These are phyloP conservation scores for Trichogramma dendrolimi DNA, from an alignment of 2,888 invertebrate genomes.

Conservation along the genomic window DNA sequence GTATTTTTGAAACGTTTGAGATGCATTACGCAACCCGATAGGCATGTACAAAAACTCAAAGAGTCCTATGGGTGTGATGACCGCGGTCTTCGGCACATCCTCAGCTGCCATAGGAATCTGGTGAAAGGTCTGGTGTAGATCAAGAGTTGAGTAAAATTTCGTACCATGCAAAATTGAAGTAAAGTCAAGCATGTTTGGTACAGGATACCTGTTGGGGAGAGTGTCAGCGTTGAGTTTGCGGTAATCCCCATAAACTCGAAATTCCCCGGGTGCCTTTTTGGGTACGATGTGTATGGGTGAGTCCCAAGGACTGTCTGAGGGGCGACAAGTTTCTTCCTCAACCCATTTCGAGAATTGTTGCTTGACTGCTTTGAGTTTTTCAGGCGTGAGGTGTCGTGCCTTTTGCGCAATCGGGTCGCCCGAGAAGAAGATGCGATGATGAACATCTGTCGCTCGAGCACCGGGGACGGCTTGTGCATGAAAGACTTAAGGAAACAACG, in stretches of 20 bases:
- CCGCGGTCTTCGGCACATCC: slow-evolving; percentile 17
- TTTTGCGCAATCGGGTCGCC: too few species aligned
- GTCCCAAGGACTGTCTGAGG: not conserved
- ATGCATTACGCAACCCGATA: slow-evolving; percentile 3
- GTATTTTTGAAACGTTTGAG: not conserved
- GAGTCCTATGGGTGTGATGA: not conserved
- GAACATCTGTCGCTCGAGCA: too few species aligned
- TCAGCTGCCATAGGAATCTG: slow-evolving; percentile 13
- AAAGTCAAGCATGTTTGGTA: slow-evolving; percentile 5
- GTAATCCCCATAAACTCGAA: too few species aligned
- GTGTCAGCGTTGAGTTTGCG: slow-evolving; percentile 5
- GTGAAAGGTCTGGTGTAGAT: slow-evolving; percentile 12
- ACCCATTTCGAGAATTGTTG: slow-evolving; percentile 33
- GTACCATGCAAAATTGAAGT: slow-evolving; percentile 3
- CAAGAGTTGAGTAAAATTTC: slow-evolving; percentile 13
- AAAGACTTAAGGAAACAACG: too few species aligned
- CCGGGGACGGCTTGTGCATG: too few species aligned
- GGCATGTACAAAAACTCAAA: slow-evolving; percentile 8
- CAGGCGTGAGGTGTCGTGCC: too few species aligned
- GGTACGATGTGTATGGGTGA: too few species aligned
- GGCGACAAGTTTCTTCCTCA: not conserved
- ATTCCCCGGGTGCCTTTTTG: too few species aligned
- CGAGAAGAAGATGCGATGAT: too few species aligned
- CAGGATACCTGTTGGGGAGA: slow-evolving; percentile 12
- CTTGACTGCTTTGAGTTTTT: not conserved